These are phyloP conservation scores for Psittacula cyanocephala DNA, from an alignment of 2,113 vertebrate species.

Conservation along the genomic window DNA sequence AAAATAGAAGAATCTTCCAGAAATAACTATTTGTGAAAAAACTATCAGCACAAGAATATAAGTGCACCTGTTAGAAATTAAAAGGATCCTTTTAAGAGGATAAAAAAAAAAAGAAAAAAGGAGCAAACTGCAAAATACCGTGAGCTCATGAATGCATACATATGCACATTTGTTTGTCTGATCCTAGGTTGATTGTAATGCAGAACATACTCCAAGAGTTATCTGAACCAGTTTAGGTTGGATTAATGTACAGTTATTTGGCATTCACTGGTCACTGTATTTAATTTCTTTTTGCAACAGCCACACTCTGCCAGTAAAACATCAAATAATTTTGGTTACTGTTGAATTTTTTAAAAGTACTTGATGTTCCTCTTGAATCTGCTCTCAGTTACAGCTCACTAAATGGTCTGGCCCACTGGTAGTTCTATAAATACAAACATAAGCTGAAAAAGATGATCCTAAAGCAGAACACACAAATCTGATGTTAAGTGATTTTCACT, in stretches of 20 bases:
- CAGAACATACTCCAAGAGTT: constrained; percentile 35
- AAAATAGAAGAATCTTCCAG: neutral
- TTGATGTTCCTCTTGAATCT: constrained; percentile 60
- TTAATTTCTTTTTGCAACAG: constrained; percentile 72
- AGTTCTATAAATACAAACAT: constrained; percentile 60
- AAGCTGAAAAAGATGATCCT: constrained; percentile 40
- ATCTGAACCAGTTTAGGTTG: constrained; percentile 39
- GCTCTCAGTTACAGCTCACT: constrained; percentile 56
- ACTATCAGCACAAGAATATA: neutral
- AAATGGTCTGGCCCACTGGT: constrained; percentile 29
- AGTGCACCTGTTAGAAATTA: neutral
- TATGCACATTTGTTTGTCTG: neutral
- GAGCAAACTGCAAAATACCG: neutral
- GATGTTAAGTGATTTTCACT: constrained; percentile 36
- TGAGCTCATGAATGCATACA: neutral
- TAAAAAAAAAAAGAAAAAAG: neutral
- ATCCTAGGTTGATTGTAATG: neutral
- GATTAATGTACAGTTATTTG: constrained; percentile 56
- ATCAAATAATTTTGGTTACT: constrained; percentile 69
- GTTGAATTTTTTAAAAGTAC: constrained; percentile 63
- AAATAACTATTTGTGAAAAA: constrained; percentile 23
- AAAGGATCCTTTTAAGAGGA: neutral
- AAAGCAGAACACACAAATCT: neutral
- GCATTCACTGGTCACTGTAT: constrained; percentile 60
- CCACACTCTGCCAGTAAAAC: constrained; percentile 69